Evolutionary conservation across 2,888 invertebrate species (phyloP).

Genomic region (Creontiades dilutus): DNA sequence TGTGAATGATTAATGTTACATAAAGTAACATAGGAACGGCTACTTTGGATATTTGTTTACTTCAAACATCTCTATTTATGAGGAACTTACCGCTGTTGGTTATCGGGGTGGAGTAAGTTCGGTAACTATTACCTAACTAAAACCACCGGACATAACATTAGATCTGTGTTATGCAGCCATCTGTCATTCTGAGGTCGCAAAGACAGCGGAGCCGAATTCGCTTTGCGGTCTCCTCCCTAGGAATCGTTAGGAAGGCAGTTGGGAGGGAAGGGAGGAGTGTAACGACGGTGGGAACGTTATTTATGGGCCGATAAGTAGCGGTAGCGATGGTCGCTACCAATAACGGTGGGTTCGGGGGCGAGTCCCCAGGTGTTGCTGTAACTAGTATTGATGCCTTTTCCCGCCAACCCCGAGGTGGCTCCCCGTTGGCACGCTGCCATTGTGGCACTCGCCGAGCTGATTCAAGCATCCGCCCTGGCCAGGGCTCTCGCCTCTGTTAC

Average conservation of each 20-base stretch:
- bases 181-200: neutral
- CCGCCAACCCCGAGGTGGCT: neutral
- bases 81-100: too few relatives aligned
- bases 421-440: constrained; percentile 58
- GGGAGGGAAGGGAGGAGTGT: neutral
- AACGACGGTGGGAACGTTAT: constrained; percentile 16
- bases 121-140: too few relatives aligned
- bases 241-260: constrained; percentile 26
- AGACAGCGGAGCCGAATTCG: neutral
- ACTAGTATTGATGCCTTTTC: constrained; percentile 62
- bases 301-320: constrained; percentile 66
- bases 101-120: too few relatives aligned
- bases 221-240: neutral
- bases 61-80: too few relatives aligned
- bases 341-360: neutral
- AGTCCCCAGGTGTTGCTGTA: constrained; percentile 64
- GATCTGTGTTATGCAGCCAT: neutral
- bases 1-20: too few relatives aligned
- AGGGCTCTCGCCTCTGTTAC: constrained; percentile 3
- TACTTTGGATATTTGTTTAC: too few relatives aligned
- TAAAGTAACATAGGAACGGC: too few relatives aligned
- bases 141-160: too few relatives aligned
- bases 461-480: constrained; percentile 7
- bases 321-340: constrained; percentile 18
- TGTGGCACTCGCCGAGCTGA: constrained; percentile 64